Conservation (phyloP, 2,888 invertebrate genomes). For the Drosophila basisetae region DNA sequence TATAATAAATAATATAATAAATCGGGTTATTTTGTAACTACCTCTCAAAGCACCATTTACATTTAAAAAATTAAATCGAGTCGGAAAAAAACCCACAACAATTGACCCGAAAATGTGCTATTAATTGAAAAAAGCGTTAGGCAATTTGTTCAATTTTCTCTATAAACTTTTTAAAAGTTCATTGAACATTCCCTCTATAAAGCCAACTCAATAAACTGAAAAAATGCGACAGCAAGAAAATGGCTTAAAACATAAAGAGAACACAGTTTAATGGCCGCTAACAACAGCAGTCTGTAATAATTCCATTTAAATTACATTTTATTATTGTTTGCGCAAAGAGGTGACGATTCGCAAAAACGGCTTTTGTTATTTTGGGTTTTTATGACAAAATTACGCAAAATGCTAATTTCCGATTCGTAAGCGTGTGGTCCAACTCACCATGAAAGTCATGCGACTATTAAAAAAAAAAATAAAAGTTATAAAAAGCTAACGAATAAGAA, state of each 20-base stretch:
- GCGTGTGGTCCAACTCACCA: constrained; percentile 26
- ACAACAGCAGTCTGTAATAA: constrained; percentile 37
- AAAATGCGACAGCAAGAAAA: constrained; percentile 12
- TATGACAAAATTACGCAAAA: constrained; percentile 51
- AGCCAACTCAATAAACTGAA: constrained; percentile 42
- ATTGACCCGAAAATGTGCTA: constrained; percentile 34
- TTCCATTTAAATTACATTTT: constrained; percentile 48
- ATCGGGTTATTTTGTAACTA: constrained; percentile 1
- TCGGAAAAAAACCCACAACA: constrained; percentile 5
- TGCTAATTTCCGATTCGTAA: constrained; percentile 51
- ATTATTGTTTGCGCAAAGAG: constrained; percentile 24
- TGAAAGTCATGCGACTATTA: constrained; percentile 20
- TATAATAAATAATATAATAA: not conserved
- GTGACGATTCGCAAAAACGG: constrained; percentile 43
- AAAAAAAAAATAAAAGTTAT: constrained; percentile 20
- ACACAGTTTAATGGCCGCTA: constrained; percentile 35
- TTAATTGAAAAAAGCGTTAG: constrained; percentile 44
- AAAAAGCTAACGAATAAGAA: constrained; percentile 40
- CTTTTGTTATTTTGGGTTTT: constrained; percentile 24
- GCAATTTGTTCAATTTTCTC: constrained; percentile 28
- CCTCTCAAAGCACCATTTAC: not conserved
- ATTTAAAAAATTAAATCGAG: constrained; percentile 35
- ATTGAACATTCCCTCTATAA: constrained; percentile 36
- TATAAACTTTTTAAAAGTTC: constrained; percentile 21
- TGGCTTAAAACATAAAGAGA: constrained; percentile 17